Evolutionary conservation across 2,113 vertebrate genomes (phyloP).

Genomic region (Sardina pilchardus): DNA sequence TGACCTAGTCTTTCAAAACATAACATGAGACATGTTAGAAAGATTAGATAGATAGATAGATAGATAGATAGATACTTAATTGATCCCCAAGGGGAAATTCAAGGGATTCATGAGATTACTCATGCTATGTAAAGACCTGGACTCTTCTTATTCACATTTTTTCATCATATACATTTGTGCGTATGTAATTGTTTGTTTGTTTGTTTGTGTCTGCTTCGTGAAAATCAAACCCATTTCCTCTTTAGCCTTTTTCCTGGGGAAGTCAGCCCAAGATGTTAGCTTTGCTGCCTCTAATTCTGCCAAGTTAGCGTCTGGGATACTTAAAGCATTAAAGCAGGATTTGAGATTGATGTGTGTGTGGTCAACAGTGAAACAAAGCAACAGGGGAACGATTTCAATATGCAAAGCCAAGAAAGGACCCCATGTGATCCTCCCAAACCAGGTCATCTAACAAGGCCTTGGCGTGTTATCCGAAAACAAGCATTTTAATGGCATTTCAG

Average conservation of each 20-base stretch:
- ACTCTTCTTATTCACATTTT: too few species aligned
- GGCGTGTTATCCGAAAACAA: conserved; percentile 27
- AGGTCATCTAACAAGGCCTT: conserved; percentile 32
- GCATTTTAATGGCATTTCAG: conserved; percentile 9
- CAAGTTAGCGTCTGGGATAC: conserved; percentile 35
- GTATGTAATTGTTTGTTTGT: not conserved
- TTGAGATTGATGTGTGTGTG: conserved; percentile 42
- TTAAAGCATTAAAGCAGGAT: not conserved
- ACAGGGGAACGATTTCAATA: not conserved
- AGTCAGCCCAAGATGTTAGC: not conserved
- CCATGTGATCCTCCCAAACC: conserved; percentile 27
- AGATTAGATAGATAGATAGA: too few species aligned
- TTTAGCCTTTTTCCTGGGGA: not conserved
- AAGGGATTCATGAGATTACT: too few species aligned
- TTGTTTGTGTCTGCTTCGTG: not conserved
- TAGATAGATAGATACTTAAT: too few species aligned
- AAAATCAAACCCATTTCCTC: not conserved
- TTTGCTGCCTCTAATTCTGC: not conserved
- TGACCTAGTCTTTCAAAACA: not conserved
- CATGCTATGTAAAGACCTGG: too few species aligned
- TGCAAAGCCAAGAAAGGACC: conserved; percentile 28
- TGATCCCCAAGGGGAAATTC: too few species aligned
- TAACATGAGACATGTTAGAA: not conserved
- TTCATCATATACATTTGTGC: too few species aligned
- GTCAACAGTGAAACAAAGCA: conserved; percentile 33